phyloP scores from a whole-genome alignment of 2,797 vertebrate species.

The Spinus olivaceus region DNA sequence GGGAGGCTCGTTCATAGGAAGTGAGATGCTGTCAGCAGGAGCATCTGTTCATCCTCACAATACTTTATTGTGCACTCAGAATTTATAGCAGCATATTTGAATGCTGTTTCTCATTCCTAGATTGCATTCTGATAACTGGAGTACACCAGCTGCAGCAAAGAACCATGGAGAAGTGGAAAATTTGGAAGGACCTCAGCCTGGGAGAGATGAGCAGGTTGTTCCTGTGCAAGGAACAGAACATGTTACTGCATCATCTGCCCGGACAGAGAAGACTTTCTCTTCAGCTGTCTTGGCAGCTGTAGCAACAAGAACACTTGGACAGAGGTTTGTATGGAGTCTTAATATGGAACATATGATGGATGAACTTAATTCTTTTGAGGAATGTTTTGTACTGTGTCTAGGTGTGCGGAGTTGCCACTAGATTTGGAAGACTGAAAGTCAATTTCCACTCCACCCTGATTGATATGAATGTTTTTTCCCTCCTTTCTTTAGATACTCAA shows the following conservation, averaged over 20 bases:
- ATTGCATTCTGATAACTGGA: constrained; percentile 31
- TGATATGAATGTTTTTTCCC: background rate
- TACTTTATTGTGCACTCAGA: background rate
- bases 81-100: background rate
- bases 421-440: background rate
- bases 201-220: background rate
- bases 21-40: background rate
- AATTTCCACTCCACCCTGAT: accelerated
- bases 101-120: constrained; percentile 28
- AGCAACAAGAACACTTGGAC: background rate
- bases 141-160: background rate
- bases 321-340: constrained; percentile 56
- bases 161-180: background rate
- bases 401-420: background rate
- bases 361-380: background rate
- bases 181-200: background rate
- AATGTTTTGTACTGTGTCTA: background rate
- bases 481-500: constrained; percentile 27
- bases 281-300: constrained; percentile 40
- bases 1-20: background rate
- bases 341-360: background rate
- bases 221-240: background rate
- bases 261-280: constrained; percentile 29
- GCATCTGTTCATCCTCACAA: background rate
- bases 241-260: background rate